Conservation (phyloP, 2,113 vertebrate species). For the Calyptomena viridis region DNA sequence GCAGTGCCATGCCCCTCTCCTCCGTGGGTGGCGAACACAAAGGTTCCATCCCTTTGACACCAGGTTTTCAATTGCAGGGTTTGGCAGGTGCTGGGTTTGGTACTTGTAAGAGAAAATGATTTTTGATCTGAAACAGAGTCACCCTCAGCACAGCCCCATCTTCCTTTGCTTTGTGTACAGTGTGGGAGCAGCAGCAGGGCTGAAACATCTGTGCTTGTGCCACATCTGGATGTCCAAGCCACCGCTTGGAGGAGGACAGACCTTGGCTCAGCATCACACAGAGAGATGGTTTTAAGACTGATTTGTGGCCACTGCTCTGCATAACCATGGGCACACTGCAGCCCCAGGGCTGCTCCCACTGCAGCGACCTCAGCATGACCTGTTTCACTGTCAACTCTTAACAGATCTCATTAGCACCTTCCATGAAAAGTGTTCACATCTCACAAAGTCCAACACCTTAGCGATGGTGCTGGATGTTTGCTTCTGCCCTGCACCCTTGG, state of each 20-base stretch:
- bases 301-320: background rate
- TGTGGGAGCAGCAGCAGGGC: background rate
- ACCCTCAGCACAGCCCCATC: background rate
- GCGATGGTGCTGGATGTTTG: background rate
- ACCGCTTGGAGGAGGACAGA: background rate
- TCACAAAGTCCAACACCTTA: background rate
- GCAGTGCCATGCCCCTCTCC: background rate
- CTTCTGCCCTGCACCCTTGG: background rate
- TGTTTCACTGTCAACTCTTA: background rate
- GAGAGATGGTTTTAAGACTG: background rate
- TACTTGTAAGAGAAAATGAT: background rate
- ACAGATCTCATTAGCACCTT: background rate
- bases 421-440: background rate
- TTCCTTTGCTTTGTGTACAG: background rate
- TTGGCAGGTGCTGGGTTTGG: background rate
- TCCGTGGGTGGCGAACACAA: fast-evolving
- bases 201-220: fast-evolving
- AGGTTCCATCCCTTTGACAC: background rate
- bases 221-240: background rate
- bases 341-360: background rate
- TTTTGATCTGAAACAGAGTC: background rate
- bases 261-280: fast-evolving
- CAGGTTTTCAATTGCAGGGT: background rate
- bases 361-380: background rate
- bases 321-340: background rate